phyloP scores from a whole-genome alignment of 2,797 vertebrate species.

The Aeoliscus strigatus region DNA sequence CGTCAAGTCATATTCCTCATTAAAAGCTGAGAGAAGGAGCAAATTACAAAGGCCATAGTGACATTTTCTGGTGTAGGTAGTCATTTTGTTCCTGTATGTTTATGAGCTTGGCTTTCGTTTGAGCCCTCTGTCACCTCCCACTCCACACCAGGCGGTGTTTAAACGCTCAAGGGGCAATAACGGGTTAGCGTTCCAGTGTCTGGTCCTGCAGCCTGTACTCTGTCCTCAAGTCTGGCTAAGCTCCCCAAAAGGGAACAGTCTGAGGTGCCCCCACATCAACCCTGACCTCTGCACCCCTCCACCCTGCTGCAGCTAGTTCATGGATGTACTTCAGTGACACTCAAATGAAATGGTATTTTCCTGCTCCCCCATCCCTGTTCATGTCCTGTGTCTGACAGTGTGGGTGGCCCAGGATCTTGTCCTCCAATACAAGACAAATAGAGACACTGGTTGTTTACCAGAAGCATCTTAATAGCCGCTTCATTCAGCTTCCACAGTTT shows the following conservation, averaged over 20 bases:
- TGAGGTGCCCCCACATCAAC: slow-evolving; percentile 30
- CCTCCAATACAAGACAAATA: slow-evolving; percentile 12
- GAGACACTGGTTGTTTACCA: slow-evolving; percentile 55
- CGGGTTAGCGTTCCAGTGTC: slow-evolving; percentile 69
- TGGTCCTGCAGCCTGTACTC: slow-evolving; percentile 55
- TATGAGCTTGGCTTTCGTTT: slow-evolving; percentile 67
- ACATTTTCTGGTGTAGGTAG: slow-evolving; percentile 61
- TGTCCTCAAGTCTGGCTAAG: slow-evolving; percentile 51
- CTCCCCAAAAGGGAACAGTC: slow-evolving; percentile 27
- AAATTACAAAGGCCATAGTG: slow-evolving; percentile 69
- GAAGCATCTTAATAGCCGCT: slow-evolving; percentile 37
- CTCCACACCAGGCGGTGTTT: slow-evolving; percentile 69
- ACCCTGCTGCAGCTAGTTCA: slow-evolving; percentile 5
- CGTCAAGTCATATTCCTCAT: slow-evolving; percentile 52
- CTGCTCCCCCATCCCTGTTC: not conserved
- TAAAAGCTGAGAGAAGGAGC: slow-evolving; percentile 60
- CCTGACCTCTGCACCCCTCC: not conserved
- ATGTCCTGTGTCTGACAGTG: slow-evolving; percentile 9
- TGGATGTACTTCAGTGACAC: slow-evolving; percentile 16
- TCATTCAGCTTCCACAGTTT: slow-evolving; percentile 48
- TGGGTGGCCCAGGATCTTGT: slow-evolving; percentile 41
- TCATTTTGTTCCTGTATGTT: slow-evolving; percentile 74
- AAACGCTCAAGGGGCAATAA: slow-evolving; percentile 75
- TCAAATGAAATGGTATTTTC: not conserved
- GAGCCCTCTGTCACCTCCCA: slow-evolving; percentile 55